Evolutionary conservation across 2,113 vertebrate genomes (phyloP), one percentile per base, ranked within the genome.

Genomic region (Malurus cyaneus): DNA sequence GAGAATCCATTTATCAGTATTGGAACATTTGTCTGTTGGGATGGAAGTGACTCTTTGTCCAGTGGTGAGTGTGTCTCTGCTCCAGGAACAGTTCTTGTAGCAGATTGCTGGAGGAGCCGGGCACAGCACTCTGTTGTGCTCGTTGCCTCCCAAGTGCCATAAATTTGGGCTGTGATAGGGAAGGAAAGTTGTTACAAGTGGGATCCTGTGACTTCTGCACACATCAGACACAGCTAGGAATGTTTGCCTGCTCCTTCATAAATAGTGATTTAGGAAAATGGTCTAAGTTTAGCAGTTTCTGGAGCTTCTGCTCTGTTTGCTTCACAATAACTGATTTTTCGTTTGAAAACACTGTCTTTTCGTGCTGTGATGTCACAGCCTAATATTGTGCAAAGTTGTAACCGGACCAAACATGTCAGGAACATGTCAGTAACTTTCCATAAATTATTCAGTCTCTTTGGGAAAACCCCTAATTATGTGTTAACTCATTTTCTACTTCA

Each of bases 381-480:
- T 78, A 78, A 74, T 80, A 53, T 65, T 90, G 72, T 92, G 79
- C 95, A 88, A 93, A 96, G 93, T 88, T 87, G 11, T 88, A 90
- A 92, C 95, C 49, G 88, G 94, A 97, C 93, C 86, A 94, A 96
- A 96, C 92, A 93, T 97, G 96, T 95, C 93, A 94, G 94, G 83
- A 96, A 93, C 94, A 96, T 97, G 95, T 96, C 96, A 96, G 96
- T 42, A 93, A 92, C 92, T 96, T 97, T 96, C 93, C 95, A 96
- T 96, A 96, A 97, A 96, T 96, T 94, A 96, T 96, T 93, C 94
- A 52, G 73, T 56, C 90, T 96, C 95, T 74, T 96, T 94, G 95
- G 96, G 96, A 97, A 97, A 97, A 90, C 93, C 96, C 96, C 94
- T 96, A 94, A 94, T 95, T 96, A 94, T 91, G 93, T 93, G 86